Conservation (phyloP, 2,888 invertebrate species). For the Drosophila rubida region DNA sequence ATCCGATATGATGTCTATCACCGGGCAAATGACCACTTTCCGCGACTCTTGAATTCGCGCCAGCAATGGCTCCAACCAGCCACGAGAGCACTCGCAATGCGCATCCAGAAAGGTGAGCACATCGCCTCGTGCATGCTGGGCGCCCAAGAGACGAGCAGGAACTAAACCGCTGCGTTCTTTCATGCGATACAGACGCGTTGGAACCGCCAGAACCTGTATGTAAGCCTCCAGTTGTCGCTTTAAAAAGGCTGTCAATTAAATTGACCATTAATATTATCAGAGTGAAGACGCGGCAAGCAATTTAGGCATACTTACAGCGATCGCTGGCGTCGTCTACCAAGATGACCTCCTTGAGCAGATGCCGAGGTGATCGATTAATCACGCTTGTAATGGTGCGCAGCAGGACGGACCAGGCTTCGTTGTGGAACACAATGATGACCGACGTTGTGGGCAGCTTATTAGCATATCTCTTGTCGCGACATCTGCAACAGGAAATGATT, state of each 20-base stretch:
- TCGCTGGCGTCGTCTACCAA: constrained; percentile 96
- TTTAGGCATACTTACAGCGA: constrained; percentile 87
- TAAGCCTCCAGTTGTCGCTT: constrained; percentile 89
- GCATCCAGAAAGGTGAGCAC: constrained; percentile 97
- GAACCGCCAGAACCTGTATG: constrained; percentile 87
- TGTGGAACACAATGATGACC: constrained; percentile 98
- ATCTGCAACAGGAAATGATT: constrained; percentile 85
- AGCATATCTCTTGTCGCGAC: constrained; percentile 86
- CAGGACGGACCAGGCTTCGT: constrained; percentile 99
- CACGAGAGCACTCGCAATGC: constrained; percentile 96
- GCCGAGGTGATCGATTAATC: constrained; percentile 92
- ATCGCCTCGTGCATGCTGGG: constrained; percentile 89
- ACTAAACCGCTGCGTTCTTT: constrained; percentile 91
- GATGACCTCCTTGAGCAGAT: constrained; percentile 92
- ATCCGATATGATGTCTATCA: constrained; percentile 97
- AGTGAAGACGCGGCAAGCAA: not conserved
- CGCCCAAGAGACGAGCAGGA: constrained; percentile 92
- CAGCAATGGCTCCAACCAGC: constrained; percentile 92
- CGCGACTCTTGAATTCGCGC: constrained; percentile 85
- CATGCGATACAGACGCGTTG: constrained; percentile 89
- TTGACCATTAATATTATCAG: not conserved
- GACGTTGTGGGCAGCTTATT: constrained; percentile 92
- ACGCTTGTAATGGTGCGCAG: constrained; percentile 97
- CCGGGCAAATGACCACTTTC: constrained; percentile 86
- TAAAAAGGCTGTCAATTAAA: constrained; percentile 86